Base-by-base conservation (phyloP, 2,113 vertebrate genomes). In the Leucoraja erinaceus region DNA sequence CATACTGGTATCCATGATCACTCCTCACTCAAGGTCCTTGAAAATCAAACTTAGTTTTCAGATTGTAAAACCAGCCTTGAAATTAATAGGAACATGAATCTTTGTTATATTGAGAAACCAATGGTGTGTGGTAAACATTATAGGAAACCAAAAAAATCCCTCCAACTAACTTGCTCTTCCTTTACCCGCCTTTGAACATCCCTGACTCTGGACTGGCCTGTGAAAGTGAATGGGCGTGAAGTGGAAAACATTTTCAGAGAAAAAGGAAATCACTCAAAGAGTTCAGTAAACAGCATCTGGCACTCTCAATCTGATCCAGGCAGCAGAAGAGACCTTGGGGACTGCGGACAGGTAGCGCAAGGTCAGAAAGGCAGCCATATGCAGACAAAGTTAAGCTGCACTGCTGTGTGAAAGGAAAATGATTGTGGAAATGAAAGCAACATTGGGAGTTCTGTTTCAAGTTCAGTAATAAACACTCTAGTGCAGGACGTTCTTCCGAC, bases 331-430 rank as follows among this genome's bases (percentile, higher is more conserved):
- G 59, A 31, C 83, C n/a, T 63, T 63, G 11, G 83, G 28, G n/a
- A 88, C 61, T 63, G 10, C 28, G 63, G 11, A 88, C 83, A 63
- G 59, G 83, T n/a, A 88, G 83, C 63, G 59, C 83, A 88, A 88
- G 28, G 83, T 88, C 83, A 88, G 28, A 63, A 31, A 88, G 83
- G 56, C 59, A 31, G 59, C 56, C 59, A 83, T 83, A 83, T 83
- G 54, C 22, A 12, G 79, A 83, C 47, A 33, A 61, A 31, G 83
- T 88, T 88, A 63, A 63, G 83, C 28, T 14, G 5, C n/a, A 31
- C 83, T 88, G 59, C 83, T 11, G 59, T 88, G 83, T 88, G 83
- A 88, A 88, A 88, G 83, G 59, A 88, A 63, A 88, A 88, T 20
- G 59, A 14, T 33, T 88, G 59, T 31, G 18, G n/a, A 88, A 63